Conservation (phyloP, 2,113 vertebrate species). For the Chinchilla lanigera region DNA sequence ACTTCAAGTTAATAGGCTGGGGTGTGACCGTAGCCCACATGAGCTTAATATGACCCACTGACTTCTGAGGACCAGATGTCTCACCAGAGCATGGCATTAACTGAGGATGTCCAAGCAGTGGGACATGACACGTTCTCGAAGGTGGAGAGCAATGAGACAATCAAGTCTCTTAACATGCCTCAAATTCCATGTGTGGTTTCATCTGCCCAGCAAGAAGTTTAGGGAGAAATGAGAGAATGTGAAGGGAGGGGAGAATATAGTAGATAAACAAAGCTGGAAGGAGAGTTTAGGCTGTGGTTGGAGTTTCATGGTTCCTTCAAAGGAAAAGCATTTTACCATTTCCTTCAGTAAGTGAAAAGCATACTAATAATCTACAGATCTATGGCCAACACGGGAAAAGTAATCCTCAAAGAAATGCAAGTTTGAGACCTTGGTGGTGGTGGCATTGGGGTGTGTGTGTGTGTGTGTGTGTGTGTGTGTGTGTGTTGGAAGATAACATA, state of each 20-base stretch:
- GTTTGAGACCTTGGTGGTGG: not conserved
- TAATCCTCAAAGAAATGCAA: not conserved
- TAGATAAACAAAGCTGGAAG: conserved; percentile 1
- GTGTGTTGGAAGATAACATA: not conserved
- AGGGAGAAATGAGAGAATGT: not conserved
- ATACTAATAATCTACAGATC: not conserved
- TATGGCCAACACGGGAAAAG: not conserved
- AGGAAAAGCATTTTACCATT: not conserved
- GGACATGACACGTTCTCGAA: no score
- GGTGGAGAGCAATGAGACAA: not conserved
- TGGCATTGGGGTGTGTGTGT: not conserved
- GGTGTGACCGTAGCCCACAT: not conserved
- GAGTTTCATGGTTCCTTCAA: not conserved
- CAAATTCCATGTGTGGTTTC: not conserved
- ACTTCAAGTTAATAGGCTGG: not conserved
- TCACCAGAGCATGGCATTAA: not conserved
- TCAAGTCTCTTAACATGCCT: not conserved
- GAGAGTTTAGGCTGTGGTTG: not conserved
- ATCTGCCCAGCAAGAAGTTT: not conserved
- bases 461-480: not conserved
- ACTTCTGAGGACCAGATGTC: not conserved
- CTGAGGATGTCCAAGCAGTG: not conserved
- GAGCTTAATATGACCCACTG: not conserved
- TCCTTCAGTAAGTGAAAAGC: not conserved
- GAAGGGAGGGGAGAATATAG: not conserved